Percentiles rank a stretch among this genome's conserved stretches.
phyloP scores from a whole-genome alignment of 1,140 invertebrate species.

The Zaprionus capensis region DNA sequence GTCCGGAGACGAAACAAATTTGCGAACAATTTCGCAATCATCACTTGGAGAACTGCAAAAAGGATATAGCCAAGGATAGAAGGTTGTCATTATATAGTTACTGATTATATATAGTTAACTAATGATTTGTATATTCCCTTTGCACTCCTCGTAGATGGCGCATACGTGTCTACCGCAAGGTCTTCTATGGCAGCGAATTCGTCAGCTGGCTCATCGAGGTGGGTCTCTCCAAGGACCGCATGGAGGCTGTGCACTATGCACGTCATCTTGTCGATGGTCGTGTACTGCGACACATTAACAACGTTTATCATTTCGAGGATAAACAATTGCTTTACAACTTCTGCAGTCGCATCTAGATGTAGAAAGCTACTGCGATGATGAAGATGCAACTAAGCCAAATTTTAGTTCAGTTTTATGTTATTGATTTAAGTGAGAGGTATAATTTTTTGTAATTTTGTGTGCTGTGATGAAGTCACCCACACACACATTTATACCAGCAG shows the following conservation, averaged over 20 bases:
- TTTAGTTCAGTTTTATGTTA: slow-evolving; percentile 62
- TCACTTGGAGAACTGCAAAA: slow-evolving; percentile 92
- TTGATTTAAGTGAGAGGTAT: slow-evolving; percentile 47
- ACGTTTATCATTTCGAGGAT: slow-evolving; percentile 92
- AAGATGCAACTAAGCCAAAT: slow-evolving; percentile 72
- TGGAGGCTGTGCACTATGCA: slow-evolving; percentile 93
- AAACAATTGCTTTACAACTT: slow-evolving; percentile 90
- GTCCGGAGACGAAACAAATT: slow-evolving; percentile 90
- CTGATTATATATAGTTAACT: neutral
- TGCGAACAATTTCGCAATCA: slow-evolving; percentile 95
- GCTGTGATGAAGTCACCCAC: slow-evolving; percentile 47
- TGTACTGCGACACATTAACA: slow-evolving; percentile 92
- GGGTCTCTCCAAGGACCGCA: slow-evolving; percentile 90
- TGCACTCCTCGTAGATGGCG: slow-evolving; percentile 85
- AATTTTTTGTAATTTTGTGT: slow-evolving; percentile 64
- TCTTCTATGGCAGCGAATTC: slow-evolving; percentile 93
- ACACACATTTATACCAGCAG: slow-evolving; percentile 42
- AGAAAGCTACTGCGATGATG: neutral
- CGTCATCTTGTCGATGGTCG: slow-evolving; percentile 92
- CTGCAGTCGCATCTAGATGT: slow-evolving; percentile 76
- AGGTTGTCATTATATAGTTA: slow-evolving; percentile 47
- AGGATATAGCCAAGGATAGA: slow-evolving; percentile 91
- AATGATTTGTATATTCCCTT: neutral
- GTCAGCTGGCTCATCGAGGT: slow-evolving; percentile 94
- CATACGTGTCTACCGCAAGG: slow-evolving; percentile 89